Base-by-base conservation (phyloP, 1,140 invertebrate species). In the Drosophila kohkoa region DNA sequence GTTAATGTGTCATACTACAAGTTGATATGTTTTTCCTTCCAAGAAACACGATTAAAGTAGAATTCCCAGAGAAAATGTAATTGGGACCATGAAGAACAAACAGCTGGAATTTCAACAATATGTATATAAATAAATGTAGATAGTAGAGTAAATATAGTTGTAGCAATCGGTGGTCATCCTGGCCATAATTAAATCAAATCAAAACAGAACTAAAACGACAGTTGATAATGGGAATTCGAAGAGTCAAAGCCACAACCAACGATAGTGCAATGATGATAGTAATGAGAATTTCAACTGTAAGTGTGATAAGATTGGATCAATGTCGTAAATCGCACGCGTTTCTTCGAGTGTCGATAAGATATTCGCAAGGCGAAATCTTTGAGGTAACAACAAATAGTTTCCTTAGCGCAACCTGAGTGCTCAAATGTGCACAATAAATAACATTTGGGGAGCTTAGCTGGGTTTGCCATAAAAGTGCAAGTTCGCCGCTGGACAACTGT, bases 121-220 rank as follows among this genome's bases (percentile, higher is more conserved):
- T 3, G 1, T 16, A 1, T 16, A 20, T 20, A 38, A 7, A 38
- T 8, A 38, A 38, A 2, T 13, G 41, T 43, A 43, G n/a, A 43
- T 43, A 43, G n/a, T 43, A 43, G 41, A 43, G 3, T n/a, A 13
- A 43, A 43, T 43, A 13, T 43, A 13, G 41, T 6, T 13, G 13
- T n/a, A 5, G 41, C 11, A 13, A 43, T 43, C 41, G 11, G 41
- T 13, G n/a, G 41, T 13, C 41, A 43, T 43, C 41, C 41, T 43
- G 41, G 41, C n/a, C 41, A 43, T 43, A 43, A 43, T 43, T 43
- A 43, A 43, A 43, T 43, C 41, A 43, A 43, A 43, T 43, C 41
- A 43, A 43, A 43, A 13, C 41, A 43, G n/a, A 7, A 1, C 41
- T 13, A 13, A 25, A 13, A 1, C 41, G 41, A 43, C 41, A 13